phyloP scores from a whole-genome alignment of 1,140 invertebrate species.

The Papilio aristodemus region DNA sequence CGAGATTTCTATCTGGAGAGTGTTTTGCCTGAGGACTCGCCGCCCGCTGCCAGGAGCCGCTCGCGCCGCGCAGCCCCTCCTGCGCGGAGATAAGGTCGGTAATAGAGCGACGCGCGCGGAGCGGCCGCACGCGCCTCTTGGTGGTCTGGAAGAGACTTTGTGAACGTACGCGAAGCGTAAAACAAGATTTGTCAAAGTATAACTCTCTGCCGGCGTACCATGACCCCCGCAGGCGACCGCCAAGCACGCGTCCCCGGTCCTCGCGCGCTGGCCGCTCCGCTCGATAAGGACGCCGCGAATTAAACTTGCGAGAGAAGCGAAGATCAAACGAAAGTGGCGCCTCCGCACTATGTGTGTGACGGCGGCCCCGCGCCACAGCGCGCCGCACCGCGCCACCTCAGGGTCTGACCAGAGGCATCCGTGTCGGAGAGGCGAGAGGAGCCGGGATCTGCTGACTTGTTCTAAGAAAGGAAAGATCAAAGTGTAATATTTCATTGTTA shows the following conservation, averaged over 20 bases:
- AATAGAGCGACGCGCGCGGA: not conserved
- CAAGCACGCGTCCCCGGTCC: not conserved
- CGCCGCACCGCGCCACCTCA: not conserved
- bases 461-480: no score
- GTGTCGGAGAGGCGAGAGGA: no score
- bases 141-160: constrained; percentile 63
- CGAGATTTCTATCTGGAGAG: constrained; percentile 70
- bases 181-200: constrained; percentile 75
- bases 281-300: constrained; percentile 22
- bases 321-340: constrained; percentile 21
- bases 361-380: not conserved
- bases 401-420: no score
- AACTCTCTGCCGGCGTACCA: constrained; percentile 50
- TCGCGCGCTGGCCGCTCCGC: not conserved
- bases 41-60: constrained; percentile 24
- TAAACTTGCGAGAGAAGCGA: constrained; percentile 15
- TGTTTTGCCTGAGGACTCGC: constrained; percentile 66
- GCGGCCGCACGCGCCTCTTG: constrained; percentile 35
- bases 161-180: constrained; percentile 68
- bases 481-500: no score
- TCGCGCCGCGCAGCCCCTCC: not conserved
- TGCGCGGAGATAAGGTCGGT: constrained; percentile 4
- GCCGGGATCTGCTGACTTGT: no score
- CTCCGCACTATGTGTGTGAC: constrained; percentile 8
- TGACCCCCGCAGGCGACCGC: constrained; percentile 36